Percentiles rank a stretch among this genome's conserved stretches.
These are phyloP conservation scores for Nothobranchius kuhntae DNA, from an alignment of 2,113 vertebrate species.

Conservation along the genomic window DNA sequence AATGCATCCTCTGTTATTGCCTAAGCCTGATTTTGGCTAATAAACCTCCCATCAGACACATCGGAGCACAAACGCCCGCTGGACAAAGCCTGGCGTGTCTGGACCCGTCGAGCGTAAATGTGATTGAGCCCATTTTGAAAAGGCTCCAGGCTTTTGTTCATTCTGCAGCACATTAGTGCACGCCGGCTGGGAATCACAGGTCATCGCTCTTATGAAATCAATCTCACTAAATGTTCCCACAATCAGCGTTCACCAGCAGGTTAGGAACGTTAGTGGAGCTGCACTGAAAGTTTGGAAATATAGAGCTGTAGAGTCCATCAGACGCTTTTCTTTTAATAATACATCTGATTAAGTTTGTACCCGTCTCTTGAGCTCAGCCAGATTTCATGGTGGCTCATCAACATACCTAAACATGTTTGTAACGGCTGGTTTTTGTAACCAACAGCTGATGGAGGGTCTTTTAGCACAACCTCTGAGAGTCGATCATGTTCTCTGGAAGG, in stretches of 20 bases:
- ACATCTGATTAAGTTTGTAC: too few species aligned
- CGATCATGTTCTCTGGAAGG: too few species aligned
- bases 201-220: background rate
- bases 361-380: too few species aligned
- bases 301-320: too few species aligned
- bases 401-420: too few species aligned
- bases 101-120: conserved; percentile 35
- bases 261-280: conserved; percentile 2
- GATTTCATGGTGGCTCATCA: too few species aligned
- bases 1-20: background rate
- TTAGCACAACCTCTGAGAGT: too few species aligned
- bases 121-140: conserved; percentile 13
- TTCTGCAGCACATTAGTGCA: conserved; percentile 2
- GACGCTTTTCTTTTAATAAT: too few species aligned
- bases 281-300: too few species aligned
- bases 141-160: conserved; percentile 40
- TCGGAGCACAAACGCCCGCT: background rate
- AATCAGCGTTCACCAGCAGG: background rate
- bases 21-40: conserved; percentile 9
- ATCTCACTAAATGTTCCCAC: background rate
- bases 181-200: background rate
- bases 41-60: background rate
- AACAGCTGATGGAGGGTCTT: too few species aligned
- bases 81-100: conserved; percentile 24
- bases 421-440: too few species aligned